phyloP scores from a whole-genome alignment of 2,888 invertebrate genomes.

The Oscheius myriophilus region DNA sequence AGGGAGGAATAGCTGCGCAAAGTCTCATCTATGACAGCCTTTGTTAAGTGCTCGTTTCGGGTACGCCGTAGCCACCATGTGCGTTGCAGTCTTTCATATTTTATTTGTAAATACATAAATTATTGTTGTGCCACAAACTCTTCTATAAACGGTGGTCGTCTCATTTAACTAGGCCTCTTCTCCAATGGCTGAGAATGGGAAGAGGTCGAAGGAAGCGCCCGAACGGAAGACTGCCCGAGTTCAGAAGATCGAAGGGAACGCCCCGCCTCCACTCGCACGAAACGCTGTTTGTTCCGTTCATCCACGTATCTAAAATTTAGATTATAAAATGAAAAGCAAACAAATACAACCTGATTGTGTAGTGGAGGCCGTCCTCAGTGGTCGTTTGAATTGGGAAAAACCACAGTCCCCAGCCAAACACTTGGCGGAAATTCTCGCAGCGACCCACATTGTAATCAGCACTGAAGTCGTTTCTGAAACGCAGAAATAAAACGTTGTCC shows the following conservation, averaged over 20 bases:
- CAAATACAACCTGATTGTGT: conserved; percentile 36
- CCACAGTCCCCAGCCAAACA: conserved; percentile 64
- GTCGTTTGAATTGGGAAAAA: conserved; percentile 50
- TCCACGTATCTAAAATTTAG: no score
- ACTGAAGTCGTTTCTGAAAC: conserved; percentile 45
- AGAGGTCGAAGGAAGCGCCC: no score
- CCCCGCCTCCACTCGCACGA: no score
- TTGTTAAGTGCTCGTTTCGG: conserved; percentile 24
- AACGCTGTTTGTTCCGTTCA: no score
- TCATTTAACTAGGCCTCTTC: no score
- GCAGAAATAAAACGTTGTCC: background rate
- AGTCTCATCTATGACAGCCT: conserved; percentile 14
- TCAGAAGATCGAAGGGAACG: no score
- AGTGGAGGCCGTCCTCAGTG: conserved; percentile 56
- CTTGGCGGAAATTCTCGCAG: conserved; percentile 46
- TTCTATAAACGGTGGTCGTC: no score
- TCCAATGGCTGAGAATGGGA: no score
- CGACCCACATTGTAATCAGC: conserved; percentile 60
- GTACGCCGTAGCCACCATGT: conserved; percentile 29
- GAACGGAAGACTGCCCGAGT: no score
- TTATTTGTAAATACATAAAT: no score
- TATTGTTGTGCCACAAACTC: no score
- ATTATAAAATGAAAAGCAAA: no score
- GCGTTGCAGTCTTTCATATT: conserved; percentile 13
- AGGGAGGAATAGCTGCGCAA: background rate